These are phyloP conservation scores for Oligia latruncula DNA, from an alignment of 2,888 invertebrate species.

Conservation along the genomic window DNA sequence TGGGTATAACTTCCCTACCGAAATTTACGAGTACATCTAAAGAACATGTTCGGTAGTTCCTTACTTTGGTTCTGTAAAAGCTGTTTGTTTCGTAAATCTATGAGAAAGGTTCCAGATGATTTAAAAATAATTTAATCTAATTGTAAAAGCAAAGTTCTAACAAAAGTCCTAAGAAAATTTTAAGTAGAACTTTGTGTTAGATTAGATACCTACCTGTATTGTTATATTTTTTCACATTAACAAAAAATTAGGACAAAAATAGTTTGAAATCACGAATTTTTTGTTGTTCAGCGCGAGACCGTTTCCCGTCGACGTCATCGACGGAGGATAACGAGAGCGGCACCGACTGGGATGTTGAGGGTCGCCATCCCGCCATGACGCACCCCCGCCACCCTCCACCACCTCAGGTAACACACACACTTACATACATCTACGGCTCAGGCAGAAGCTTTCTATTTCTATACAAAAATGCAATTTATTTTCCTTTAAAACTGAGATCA, in stretches of 20 bases:
- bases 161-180: not conserved
- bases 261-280: not conserved
- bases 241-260: not conserved
- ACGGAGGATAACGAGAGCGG: conserved; percentile 92
- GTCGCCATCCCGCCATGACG: conserved; percentile 63
- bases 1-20: not conserved
- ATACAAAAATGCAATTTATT: too few relatives aligned
- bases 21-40: not conserved
- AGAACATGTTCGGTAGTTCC: not conserved
- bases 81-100: conserved; percentile 11
- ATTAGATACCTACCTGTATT: not conserved
- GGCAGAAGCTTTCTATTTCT: not conserved
- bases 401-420: conserved; percentile 51
- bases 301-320: conserved; percentile 92
- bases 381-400: conserved; percentile 57
- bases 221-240: too few relatives aligned
- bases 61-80: conserved; percentile 1
- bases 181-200: not conserved
- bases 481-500: too few relatives aligned
- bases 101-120: not conserved
- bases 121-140: not conserved
- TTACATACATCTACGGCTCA: not conserved
- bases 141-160: not conserved
- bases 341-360: conserved; percentile 88
- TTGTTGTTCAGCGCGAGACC: conserved; percentile 90